Evolutionary conservation across 1,140 invertebrate genomes (phyloP).

Genomic region (Andricus grossulariae): DNA sequence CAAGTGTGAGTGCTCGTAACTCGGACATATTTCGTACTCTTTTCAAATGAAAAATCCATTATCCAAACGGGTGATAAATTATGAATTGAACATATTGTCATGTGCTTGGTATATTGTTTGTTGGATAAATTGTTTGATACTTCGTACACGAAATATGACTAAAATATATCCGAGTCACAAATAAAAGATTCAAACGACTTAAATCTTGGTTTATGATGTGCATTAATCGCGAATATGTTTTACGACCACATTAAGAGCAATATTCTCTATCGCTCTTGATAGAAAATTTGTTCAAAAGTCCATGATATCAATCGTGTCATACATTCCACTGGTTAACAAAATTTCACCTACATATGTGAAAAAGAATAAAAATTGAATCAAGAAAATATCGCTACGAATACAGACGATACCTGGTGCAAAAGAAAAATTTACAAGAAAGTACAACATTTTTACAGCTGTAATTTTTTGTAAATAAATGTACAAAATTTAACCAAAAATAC

Average conservation of each 20-base stretch:
- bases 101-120: slow-evolving; percentile 14
- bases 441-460: too few relatives aligned
- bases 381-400: too few relatives aligned
- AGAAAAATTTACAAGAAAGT: too few relatives aligned
- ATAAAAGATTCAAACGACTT: not conserved
- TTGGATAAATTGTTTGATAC: slow-evolving; percentile 6
- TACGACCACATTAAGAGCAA: not conserved
- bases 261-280: not conserved
- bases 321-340: too few relatives aligned
- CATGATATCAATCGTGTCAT: too few relatives aligned
- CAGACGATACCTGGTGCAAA: too few relatives aligned
- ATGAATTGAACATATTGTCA: slow-evolving; percentile 1
- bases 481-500: too few relatives aligned
- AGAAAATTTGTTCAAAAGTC: too few relatives aligned
- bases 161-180: not conserved
- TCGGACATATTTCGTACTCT: not conserved
- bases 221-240: slow-evolving; percentile 6
- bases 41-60: slow-evolving; percentile 23
- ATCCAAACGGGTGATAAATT: not conserved
- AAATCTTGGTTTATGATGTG: not conserved
- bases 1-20: not conserved
- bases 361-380: too few relatives aligned
- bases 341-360: too few relatives aligned
- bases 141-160: not conserved
- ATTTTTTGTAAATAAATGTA: too few relatives aligned